Evolutionary conservation across 2,797 vertebrate species (phyloP).

Genomic region (Phalloptychus januarius): DNA sequence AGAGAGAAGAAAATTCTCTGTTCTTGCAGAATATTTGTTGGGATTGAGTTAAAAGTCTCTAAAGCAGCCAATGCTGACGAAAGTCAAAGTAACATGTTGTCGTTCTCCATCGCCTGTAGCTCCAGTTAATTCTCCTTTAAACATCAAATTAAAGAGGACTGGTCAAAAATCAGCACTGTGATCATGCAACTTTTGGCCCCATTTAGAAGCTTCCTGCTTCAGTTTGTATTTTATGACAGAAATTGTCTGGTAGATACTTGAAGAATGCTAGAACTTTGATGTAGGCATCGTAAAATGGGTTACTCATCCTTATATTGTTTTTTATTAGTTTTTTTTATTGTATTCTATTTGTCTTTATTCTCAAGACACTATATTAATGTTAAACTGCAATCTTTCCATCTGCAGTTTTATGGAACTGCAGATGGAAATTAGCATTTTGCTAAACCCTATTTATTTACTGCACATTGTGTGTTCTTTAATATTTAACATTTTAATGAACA

Average conservation of each 20-base stretch:
- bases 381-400: background rate
- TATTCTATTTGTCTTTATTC: background rate
- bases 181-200: background rate
- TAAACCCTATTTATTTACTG: background rate
- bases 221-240: background rate
- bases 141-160: background rate
- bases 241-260: background rate
- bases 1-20: background rate
- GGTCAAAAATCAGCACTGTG: background rate
- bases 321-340: background rate
- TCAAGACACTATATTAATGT: no score
- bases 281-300: background rate
- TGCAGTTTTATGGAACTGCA: background rate
- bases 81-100: background rate
- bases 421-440: background rate
- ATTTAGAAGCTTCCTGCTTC: background rate
- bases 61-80: background rate
- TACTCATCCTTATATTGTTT: background rate
- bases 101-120: background rate
- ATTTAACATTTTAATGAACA: background rate
- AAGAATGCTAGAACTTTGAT: no score
- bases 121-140: background rate
- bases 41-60: background rate
- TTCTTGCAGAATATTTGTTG: background rate
- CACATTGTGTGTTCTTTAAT: background rate